A percentile compares a stretch with the other conserved stretches of the same genome.
phyloP scores from a whole-genome alignment of 1,140 invertebrate genomes.

The Drosophila orena region DNA sequence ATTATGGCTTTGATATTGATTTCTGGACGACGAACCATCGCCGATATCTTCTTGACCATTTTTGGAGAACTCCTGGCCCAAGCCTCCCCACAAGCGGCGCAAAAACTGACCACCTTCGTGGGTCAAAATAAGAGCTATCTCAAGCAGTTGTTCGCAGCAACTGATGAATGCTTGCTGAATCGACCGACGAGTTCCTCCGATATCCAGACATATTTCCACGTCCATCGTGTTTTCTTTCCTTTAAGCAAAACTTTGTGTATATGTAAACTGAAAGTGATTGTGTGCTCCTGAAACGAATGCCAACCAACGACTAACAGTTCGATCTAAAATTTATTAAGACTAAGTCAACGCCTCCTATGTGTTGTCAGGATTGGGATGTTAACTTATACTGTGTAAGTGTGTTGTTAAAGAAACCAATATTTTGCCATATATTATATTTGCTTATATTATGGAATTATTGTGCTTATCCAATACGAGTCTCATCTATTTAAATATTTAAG shows the following conservation, averaged over 20 bases:
- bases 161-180: constrained; percentile 16
- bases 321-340: neutral
- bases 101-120: neutral
- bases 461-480: neutral
- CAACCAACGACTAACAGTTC: constrained; percentile 10
- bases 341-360: neutral
- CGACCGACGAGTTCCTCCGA: neutral
- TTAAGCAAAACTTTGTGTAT: neutral
- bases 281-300: constrained; percentile 17
- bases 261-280: neutral
- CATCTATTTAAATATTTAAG: neutral
- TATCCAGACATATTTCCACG: neutral
- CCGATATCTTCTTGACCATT: neutral
- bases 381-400: too few species aligned
- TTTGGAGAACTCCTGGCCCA: neutral
- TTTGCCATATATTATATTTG: too few species aligned
- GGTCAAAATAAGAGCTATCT: constrained; percentile 2
- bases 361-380: too few species aligned
- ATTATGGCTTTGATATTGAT: neutral
- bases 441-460: too few species aligned
- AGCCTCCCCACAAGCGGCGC: neutral
- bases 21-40: neutral
- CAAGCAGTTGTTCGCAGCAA: constrained; percentile 11
- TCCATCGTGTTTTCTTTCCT: constrained; percentile 3
- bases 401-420: too few species aligned